A percentile compares a stretch with the other conserved stretches of the same genome.
Conservation (phyloP, 2,113 vertebrate species). For the Pholis gunnellus region DNA sequence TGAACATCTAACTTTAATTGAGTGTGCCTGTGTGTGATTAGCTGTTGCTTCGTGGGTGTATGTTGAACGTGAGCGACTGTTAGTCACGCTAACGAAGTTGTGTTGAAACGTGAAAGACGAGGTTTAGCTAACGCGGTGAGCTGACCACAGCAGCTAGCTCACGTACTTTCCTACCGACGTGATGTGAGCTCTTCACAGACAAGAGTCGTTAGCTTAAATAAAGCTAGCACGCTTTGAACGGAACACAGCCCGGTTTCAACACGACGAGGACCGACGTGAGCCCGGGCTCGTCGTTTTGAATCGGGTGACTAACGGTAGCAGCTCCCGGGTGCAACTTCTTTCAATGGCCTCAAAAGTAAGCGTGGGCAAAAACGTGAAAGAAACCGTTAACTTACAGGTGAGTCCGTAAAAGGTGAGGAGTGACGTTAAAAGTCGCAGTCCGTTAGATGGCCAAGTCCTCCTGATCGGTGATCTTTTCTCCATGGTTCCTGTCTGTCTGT, state of each 20-base stretch:
- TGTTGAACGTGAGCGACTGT: slow-evolving; percentile 5
- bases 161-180: slow-evolving; percentile 13
- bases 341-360: slow-evolving; percentile 20
- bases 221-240: slow-evolving; percentile 12
- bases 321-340: slow-evolving; percentile 39
- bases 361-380: not conserved
- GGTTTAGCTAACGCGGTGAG: slow-evolving; percentile 29
- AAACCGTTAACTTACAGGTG: slow-evolving; percentile 73
- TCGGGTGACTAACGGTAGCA: slow-evolving; percentile 14
- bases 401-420: slow-evolving; percentile 72
- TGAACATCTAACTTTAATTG: not conserved
- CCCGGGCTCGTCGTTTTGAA: not conserved
- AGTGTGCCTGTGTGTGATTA: slow-evolving; percentile 9
- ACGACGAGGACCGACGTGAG: not conserved
- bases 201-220: slow-evolving; percentile 26
- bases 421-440: slow-evolving; percentile 59
- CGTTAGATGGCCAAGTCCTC: slow-evolving; percentile 49
- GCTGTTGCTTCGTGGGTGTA: not conserved
- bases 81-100: slow-evolving; percentile 8
- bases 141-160: slow-evolving; percentile 8
- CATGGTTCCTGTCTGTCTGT: slow-evolving; percentile 71
- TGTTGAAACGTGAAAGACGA: slow-evolving; percentile 7
- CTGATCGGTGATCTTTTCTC: slow-evolving; percentile 60
- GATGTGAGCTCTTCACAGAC: slow-evolving; percentile 6
- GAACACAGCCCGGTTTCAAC: slow-evolving; percentile 8